Conservation (phyloP, 2,797 vertebrate species). For the Crocodylus rhombifer region DNA sequence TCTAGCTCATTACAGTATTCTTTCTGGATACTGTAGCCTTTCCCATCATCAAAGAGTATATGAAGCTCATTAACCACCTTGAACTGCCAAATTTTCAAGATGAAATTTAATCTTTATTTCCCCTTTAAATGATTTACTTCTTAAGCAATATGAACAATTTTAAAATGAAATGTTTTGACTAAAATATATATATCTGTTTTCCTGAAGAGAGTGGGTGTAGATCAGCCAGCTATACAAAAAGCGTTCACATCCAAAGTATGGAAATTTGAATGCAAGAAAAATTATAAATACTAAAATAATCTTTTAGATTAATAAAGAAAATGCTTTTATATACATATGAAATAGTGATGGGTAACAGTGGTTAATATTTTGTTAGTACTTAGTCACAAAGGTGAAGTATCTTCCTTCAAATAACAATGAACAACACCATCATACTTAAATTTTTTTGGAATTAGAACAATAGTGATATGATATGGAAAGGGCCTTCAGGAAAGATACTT, state of each 20-base stretch:
- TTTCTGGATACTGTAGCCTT: constrained; percentile 45
- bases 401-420: neutral
- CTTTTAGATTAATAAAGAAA: constrained; percentile 45
- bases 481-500: neutral
- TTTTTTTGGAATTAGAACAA: neutral
- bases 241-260: neutral
- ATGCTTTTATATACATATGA: constrained; percentile 21
- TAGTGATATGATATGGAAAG: neutral
- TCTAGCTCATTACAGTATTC: constrained; percentile 54
- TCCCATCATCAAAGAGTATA: constrained; percentile 69
- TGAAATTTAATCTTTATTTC: constrained; percentile 52
- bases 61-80: constrained; percentile 76
- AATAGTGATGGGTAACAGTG: constrained; percentile 13
- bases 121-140: constrained; percentile 63
- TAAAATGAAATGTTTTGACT: constrained; percentile 78
- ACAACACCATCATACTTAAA: neutral
- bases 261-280: constrained; percentile 18
- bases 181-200: constrained; percentile 65
- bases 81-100: constrained; percentile 76
- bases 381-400: neutral
- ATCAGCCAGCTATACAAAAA: constrained; percentile 22
- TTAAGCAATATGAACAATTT: constrained; percentile 67
- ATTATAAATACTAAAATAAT: constrained; percentile 49
- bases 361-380: constrained; percentile 23
- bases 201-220: constrained; percentile 44